These are phyloP conservation scores for Microtus montanus DNA, from an alignment of 2,113 vertebrate species.

Conservation along the genomic window DNA sequence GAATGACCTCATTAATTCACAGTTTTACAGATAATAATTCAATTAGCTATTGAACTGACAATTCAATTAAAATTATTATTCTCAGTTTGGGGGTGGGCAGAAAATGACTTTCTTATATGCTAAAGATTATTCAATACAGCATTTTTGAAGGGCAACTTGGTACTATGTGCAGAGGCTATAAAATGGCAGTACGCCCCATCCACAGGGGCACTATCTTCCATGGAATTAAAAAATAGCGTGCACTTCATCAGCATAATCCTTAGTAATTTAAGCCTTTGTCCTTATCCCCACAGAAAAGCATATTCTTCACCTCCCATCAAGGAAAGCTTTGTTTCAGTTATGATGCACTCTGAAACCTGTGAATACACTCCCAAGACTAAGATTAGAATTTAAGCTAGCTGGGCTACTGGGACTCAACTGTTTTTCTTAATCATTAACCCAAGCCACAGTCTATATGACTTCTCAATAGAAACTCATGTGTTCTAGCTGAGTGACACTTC, in stretches of 20 bases:
- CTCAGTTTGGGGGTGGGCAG: background rate
- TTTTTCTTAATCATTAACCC: background rate
- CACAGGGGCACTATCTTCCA: background rate
- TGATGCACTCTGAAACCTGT: background rate
- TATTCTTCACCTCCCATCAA: background rate
- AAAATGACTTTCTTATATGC: background rate
- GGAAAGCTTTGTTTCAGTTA: background rate
- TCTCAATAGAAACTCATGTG: background rate
- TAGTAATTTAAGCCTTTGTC: background rate
- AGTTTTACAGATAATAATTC: conserved; percentile 11
- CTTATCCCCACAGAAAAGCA: background rate
- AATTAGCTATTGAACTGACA: conserved; percentile 26
- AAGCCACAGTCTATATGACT: background rate
- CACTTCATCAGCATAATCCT: background rate
- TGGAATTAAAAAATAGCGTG: background rate
- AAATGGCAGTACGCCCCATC: background rate
- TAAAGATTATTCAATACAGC: background rate
- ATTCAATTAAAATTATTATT: conserved; percentile 25
- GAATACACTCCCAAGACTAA: background rate
- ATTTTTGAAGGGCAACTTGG: conserved; percentile 35
- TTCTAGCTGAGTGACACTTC: background rate
- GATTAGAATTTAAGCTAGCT: background rate
- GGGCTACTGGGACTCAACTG: background rate
- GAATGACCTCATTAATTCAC: background rate
- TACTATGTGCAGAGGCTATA: background rate